Conservation (phyloP, 2,113 vertebrate genomes). For the Eptesicus fuscus region DNA sequence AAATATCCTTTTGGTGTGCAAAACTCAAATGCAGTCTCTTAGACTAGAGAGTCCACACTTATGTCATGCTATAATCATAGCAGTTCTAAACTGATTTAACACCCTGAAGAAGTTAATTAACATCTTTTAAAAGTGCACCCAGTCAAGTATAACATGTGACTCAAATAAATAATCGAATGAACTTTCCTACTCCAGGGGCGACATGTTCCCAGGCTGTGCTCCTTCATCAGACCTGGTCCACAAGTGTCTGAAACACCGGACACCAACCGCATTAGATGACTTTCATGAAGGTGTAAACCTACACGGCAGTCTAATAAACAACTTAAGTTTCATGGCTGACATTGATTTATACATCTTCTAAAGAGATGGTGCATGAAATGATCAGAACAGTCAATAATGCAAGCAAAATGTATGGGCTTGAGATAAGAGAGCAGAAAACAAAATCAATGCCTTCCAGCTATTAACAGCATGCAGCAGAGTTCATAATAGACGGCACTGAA, state of each 20-base stretch:
- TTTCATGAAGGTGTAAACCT: conserved; percentile 82
- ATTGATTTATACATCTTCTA: conserved; percentile 87
- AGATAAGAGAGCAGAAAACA: conserved; percentile 86
- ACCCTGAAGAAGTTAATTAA: conserved; percentile 87
- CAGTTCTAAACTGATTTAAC: conserved; percentile 81
- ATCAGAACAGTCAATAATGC: conserved; percentile 86
- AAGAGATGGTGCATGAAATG: conserved; percentile 87
- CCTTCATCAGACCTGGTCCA: conserved; percentile 82
- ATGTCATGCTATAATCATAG: conserved; percentile 78
- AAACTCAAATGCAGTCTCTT: conserved; percentile 58
- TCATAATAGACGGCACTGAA: conserved; percentile 86
- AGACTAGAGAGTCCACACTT: conserved; percentile 57
- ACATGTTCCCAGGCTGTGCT: conserved; percentile 79
- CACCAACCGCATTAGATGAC: conserved; percentile 72
- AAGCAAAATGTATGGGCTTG: conserved; percentile 83
- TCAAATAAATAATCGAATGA: conserved; percentile 86
- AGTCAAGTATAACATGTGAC: conserved; percentile 84
- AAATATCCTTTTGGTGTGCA: conserved; percentile 59
- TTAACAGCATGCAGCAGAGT: conserved; percentile 84
- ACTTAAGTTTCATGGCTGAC: conserved; percentile 82
- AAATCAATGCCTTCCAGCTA: conserved; percentile 88
- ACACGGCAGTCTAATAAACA: conserved; percentile 80
- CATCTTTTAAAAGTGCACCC: conserved; percentile 85
- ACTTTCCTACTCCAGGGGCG: conserved; percentile 73
- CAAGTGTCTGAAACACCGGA: conserved; percentile 79